phyloP scores from a whole-genome alignment of 1,140 invertebrate genomes.

The Trissolcus basalis region DNA sequence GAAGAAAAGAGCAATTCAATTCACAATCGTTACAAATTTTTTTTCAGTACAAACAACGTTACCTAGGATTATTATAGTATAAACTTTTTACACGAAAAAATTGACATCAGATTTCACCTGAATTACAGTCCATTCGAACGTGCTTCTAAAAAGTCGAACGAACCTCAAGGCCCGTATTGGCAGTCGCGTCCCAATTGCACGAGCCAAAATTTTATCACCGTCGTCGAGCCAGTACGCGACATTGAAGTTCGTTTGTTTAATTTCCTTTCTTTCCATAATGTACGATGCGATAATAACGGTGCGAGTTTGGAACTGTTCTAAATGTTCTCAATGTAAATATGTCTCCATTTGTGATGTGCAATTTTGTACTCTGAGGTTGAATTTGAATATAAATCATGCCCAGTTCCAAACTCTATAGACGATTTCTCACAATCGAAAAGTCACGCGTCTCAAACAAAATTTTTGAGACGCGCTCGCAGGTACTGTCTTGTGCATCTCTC shows the following conservation, averaged over 20 bases:
- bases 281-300: conserved; percentile 24
- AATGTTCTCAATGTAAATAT: conserved; percentile 1
- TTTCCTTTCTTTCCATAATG: neutral
- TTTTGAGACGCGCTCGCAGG: conserved; percentile 37
- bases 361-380: conserved; percentile 53
- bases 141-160: neutral
- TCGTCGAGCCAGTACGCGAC: conserved; percentile 13
- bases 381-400: conserved; percentile 24
- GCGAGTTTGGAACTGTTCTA: conserved; percentile 38
- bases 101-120: conserved; percentile 14
- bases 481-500: conserved; percentile 58
- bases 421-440: conserved; percentile 8
- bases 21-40: no score
- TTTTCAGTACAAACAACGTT: no score
- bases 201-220: conserved; percentile 11
- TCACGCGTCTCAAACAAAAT: neutral
- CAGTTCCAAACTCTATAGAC: conserved; percentile 47
- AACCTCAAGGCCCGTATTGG: conserved; percentile 16
- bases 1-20: no score
- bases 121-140: neutral
- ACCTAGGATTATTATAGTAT: no score
- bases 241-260: conserved; percentile 9
- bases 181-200: conserved; percentile 42
- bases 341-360: conserved; percentile 15
- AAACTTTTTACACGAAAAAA: neutral